phyloP scores from a whole-genome alignment of 1,140 invertebrate species.

The Micrasema longulum region DNA sequence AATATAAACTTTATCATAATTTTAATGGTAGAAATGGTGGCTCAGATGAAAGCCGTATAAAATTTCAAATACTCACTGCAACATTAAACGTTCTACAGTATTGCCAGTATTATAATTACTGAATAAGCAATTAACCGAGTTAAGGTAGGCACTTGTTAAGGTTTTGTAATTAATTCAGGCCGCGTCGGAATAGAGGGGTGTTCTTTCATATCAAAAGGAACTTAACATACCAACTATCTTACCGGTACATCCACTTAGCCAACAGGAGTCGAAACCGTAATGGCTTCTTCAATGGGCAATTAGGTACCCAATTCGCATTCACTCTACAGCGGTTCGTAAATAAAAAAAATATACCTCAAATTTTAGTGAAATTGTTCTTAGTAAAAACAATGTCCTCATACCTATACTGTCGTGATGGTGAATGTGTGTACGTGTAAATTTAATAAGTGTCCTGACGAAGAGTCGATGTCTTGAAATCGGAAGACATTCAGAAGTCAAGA shows the following conservation, averaged over 20 bases:
- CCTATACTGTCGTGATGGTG: no score
- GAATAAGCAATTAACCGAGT: constrained; percentile 37
- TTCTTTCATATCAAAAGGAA: constrained; percentile 34
- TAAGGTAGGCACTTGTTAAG: background rate
- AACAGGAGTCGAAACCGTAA: constrained; percentile 20
- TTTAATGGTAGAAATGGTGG: no score
- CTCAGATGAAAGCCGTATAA: no score
- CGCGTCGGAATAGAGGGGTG: constrained; percentile 37
- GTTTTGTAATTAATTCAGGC: constrained; percentile 32
- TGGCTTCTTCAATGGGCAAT: constrained; percentile 27
- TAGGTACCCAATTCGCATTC: background rate
- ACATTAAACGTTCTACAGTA: constrained; percentile 21
- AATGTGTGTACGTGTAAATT: no score
- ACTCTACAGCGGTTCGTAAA: constrained; percentile 6
- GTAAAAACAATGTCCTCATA: no score
- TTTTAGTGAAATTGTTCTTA: no score
- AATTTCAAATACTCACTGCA: constrained; percentile 1
- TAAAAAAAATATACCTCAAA: no score
- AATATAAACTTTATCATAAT: no score
- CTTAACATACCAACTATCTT: constrained; percentile 40
- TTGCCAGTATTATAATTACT: constrained; percentile 27
- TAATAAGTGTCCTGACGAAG: no score
- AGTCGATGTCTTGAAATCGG: no score
- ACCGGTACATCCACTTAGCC: constrained; percentile 31
- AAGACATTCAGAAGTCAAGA: no score